Evolutionary conservation across 2,113 vertebrate genomes (phyloP), one percentile per base, ranked within the genome.

Genomic region (Leptobrachium ailaonicum): DNA sequence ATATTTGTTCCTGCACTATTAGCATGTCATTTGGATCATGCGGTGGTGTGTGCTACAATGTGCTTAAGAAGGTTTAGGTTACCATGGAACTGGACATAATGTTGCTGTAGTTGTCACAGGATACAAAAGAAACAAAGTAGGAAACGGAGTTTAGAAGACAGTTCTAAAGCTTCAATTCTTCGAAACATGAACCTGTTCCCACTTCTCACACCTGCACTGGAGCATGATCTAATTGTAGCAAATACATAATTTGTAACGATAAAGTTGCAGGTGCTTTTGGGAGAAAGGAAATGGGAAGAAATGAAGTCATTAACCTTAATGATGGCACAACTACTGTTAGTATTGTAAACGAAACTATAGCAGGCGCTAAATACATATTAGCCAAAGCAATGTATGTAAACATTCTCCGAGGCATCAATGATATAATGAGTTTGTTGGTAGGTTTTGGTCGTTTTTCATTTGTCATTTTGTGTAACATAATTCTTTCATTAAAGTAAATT

Each of bases 181-280:
- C 54, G 69, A 71, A 71, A 63, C 40, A 76, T 44, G 45, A 63
- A 60, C n/a, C 43, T 71, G 6, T 62, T 78, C 67, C 54, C 56
- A 58, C 41, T 78, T 71, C 76, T 63, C 42, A 78, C 76, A 78
- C 76, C 76, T 71, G 67, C 76, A 78, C 50, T 78, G 42, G 14
- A 43, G 44, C 54, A 71, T 78, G 76, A 78, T 62, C 76, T 78
- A 71, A 78, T 63, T 78, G 76, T 54, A 78, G 76, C 41, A 78
- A 78, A 71, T 63, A 78, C 69, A 71, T 63, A 68, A 77, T 77
- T 77, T 69, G 50, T 68, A 13, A 77, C 75, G 69, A 71, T 62
- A 71, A 71, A 78, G 40, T 13, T 63, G 67, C 67, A 78, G 76
- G 76, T 78, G 76, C 54, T 47, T 62, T 63, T 43, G 69, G 76